phyloP scores from a whole-genome alignment of 2,113 vertebrate genomes.

The Microcebus griseorufus region DNA sequence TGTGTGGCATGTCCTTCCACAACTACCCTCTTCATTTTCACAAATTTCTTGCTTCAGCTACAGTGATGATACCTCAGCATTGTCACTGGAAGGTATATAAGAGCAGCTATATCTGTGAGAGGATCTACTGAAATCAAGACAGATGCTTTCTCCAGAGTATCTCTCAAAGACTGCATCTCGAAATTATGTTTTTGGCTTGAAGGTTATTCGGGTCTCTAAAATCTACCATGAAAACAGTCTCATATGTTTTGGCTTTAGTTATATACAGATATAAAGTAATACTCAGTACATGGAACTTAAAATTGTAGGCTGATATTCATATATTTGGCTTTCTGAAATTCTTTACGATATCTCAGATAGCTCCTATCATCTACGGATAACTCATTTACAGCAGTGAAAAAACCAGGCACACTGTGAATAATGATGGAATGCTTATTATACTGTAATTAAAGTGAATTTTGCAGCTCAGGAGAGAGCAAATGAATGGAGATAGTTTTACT shows the following conservation, averaged over 20 bases:
- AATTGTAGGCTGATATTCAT: neutral
- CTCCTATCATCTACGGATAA: neutral
- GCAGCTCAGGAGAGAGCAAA: neutral
- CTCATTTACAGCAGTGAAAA: neutral
- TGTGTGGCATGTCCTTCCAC: neutral
- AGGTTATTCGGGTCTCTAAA: neutral
- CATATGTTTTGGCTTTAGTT: neutral
- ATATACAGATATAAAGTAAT: neutral
- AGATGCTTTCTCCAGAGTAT: neutral
- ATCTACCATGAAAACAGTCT: neutral
- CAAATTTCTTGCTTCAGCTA: neutral
- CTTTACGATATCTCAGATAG: neutral
- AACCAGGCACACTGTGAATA: neutral
- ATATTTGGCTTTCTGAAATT: neutral
- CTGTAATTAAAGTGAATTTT: neutral
- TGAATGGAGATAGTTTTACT: neutral
- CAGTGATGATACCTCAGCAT: neutral
- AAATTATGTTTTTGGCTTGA: neutral
- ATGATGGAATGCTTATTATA: neutral
- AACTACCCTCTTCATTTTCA: neutral
- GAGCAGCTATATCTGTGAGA: neutral
- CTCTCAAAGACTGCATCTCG: neutral
- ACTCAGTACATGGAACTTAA: neutral
- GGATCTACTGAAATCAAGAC: neutral
- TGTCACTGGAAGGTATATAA: neutral